These are phyloP conservation scores for Chanos chanos DNA, from an alignment of 2,797 vertebrate species.

Conservation along the genomic window DNA sequence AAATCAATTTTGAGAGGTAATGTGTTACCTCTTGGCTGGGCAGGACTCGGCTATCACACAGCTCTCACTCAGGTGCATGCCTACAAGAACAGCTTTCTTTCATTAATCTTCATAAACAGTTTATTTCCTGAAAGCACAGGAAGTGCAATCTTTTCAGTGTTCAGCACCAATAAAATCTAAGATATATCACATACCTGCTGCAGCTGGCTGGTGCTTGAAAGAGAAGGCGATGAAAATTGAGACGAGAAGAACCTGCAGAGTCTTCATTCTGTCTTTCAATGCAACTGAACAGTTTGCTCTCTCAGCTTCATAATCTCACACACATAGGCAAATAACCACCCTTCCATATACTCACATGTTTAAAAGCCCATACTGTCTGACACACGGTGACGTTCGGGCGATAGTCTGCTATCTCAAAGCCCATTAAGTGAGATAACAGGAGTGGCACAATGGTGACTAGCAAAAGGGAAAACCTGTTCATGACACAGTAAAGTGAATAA, in stretches of 20 bases:
- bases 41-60: too few species aligned
- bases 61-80: too few species aligned
- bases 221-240: conserved; percentile 26
- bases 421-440: conserved; percentile 58
- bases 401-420: conserved; percentile 16
- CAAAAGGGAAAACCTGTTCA: too few species aligned
- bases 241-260: conserved; percentile 1
- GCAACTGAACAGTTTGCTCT: neutral
- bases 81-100: too few species aligned
- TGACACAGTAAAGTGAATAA: too few species aligned
- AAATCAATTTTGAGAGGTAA: too few species aligned
- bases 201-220: conserved; percentile 19
- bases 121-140: too few species aligned
- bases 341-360: neutral
- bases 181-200: conserved; percentile 40
- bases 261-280: conserved; percentile 17
- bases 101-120: neutral
- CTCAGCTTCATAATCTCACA: neutral
- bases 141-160: too few species aligned
- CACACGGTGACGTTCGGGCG: conserved; percentile 2
- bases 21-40: too few species aligned
- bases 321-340: neutral
- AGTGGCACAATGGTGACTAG: too few species aligned
- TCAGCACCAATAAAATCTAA: neutral
- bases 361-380: neutral